Conservation (phyloP, 2,113 vertebrate species). For the Coreoperca whiteheadi region DNA sequence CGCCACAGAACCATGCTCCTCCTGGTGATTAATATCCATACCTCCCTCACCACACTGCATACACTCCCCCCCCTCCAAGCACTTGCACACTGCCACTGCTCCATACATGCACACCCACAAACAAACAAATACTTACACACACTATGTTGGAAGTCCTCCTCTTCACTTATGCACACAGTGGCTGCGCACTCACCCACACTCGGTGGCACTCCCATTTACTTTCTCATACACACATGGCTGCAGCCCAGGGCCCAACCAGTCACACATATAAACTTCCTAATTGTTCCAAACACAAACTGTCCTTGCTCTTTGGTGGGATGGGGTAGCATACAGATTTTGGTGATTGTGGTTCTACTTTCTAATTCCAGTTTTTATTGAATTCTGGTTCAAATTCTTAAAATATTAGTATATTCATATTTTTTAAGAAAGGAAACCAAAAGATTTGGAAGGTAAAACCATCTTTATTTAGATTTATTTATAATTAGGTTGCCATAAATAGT, state of each 20-base stretch:
- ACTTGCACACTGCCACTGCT: constrained; percentile 24
- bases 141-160: constrained; percentile 57
- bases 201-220: constrained; percentile 48
- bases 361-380: background rate
- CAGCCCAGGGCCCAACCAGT: constrained; percentile 42
- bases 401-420: background rate
- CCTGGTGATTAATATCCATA: constrained; percentile 87
- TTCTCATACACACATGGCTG: constrained; percentile 47
- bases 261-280: constrained; percentile 36
- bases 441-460: background rate
- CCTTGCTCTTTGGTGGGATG: constrained; percentile 16
- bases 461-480: background rate
- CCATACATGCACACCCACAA: constrained; percentile 64
- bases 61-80: constrained; percentile 41
- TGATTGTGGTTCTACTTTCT: background rate
- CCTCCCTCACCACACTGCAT: constrained; percentile 65
- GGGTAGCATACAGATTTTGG: background rate
- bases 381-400: background rate
- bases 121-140: constrained; percentile 62
- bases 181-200: constrained; percentile 45
- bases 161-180: constrained; percentile 42
- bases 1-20: constrained; percentile 79
- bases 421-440: background rate
- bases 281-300: constrained; percentile 31
- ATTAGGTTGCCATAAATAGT: background rate